Percentiles rank a stretch among this genome's conserved stretches.
Evolutionary conservation across 2,797 vertebrate species (phyloP).

Genomic region (Gorsachius magnificus): DNA sequence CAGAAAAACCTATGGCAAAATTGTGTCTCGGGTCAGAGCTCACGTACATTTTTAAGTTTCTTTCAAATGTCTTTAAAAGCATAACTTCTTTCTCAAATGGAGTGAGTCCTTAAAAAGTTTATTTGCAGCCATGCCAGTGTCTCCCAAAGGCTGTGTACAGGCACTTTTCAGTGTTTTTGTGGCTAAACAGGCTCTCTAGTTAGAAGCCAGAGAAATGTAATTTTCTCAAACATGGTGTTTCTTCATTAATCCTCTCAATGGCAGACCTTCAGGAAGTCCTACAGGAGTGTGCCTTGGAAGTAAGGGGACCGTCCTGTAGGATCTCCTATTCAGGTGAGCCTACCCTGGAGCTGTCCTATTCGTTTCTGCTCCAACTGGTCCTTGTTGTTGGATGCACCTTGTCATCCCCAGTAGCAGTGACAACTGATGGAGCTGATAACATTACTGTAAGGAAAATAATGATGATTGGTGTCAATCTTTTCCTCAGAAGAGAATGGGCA

Average conservation of each 20-base stretch:
- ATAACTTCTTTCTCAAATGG: background rate
- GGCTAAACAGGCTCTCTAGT: background rate
- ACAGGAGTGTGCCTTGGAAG: background rate
- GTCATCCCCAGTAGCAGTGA: background rate
- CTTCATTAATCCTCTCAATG: background rate
- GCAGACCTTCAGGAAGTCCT: background rate
- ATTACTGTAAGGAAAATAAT: background rate
- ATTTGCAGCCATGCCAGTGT: background rate
- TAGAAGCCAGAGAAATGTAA: background rate
- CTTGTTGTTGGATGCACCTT: background rate
- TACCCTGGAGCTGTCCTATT: background rate
- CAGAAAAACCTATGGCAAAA: background rate
- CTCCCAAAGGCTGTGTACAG: background rate
- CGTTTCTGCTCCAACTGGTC: background rate
- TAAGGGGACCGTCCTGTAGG: background rate
- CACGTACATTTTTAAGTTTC: background rate
- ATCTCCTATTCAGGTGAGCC: background rate
- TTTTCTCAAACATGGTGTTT: background rate
- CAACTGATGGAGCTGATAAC: background rate
- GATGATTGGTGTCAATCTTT: background rate
- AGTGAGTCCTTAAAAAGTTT: background rate
- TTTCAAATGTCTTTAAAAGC: background rate
- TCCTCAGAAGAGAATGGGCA: background rate
- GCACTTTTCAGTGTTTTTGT: background rate
- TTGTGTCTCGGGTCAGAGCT: background rate